Conservation (phyloP, 2,888 invertebrate genomes). For the Merodon equestris region DNA sequence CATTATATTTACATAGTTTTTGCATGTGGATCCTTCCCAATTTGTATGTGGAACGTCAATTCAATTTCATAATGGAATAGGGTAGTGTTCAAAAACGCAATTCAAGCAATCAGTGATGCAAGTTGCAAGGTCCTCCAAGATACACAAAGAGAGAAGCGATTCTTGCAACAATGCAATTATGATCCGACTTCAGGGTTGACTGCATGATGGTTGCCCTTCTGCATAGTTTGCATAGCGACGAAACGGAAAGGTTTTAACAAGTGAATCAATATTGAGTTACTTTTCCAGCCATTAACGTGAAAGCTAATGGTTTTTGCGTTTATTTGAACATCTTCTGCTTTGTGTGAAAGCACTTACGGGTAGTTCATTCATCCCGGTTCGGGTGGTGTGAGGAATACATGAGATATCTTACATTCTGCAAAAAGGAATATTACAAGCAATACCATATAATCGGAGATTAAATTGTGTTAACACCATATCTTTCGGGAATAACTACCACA, state of each 20-base stretch:
- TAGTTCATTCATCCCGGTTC: too few relatives aligned
- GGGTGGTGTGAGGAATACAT: too few relatives aligned
- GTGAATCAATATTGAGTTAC: conserved; percentile 49
- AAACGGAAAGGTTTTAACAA: conserved; percentile 45
- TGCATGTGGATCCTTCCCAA: conserved; percentile 50
- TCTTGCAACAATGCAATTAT: conserved; percentile 50
- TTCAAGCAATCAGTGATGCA: conserved; percentile 36
- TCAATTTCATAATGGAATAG: conserved; percentile 55
- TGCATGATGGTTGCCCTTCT: neutral
- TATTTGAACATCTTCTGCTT: conserved; percentile 22
- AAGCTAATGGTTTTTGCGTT: conserved; percentile 58
- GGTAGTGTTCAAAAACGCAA: conserved; percentile 56
- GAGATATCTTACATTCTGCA: too few relatives aligned
- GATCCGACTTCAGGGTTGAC: conserved; percentile 15
- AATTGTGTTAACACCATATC: too few relatives aligned
- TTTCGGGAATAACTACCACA: neutral
- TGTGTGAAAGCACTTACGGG: too few relatives aligned
- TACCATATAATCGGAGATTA: too few relatives aligned
- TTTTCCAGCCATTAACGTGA: conserved; percentile 46
- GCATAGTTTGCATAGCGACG: conserved; percentile 1
- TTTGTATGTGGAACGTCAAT: conserved; percentile 53
- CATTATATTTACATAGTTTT: conserved; percentile 51
- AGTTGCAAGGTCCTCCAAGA: neutral
- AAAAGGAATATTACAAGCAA: too few relatives aligned
- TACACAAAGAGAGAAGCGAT: neutral